Evolutionary conservation across 2,888 invertebrate genomes (phyloP).

Genomic region (Sarcophaga caerulescens): DNA sequence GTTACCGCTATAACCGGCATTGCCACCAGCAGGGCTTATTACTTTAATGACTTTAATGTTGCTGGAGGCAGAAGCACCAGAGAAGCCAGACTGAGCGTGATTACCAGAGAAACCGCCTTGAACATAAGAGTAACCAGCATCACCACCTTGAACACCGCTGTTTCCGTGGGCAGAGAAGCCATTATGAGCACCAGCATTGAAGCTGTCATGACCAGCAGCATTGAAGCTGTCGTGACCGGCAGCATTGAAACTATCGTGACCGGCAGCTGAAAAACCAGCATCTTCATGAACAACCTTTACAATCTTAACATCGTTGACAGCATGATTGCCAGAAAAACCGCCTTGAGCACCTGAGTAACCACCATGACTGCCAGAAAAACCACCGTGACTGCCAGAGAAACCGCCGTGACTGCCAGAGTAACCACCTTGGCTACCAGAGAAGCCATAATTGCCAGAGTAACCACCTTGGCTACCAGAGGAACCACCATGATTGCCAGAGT

Average conservation of each 20-base stretch:
- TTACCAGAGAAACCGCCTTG: not conserved
- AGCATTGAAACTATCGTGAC: constrained; percentile 33
- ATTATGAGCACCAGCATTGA: constrained; percentile 12
- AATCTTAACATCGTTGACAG: constrained; percentile 66
- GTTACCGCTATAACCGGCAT: not conserved
- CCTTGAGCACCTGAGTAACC: not conserved
- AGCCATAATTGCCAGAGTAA: not conserved
- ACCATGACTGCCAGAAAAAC: not conserved
- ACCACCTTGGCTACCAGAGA: not conserved
- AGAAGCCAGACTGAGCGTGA: not conserved
- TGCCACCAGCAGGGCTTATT: not conserved
- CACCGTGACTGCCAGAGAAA: not conserved
- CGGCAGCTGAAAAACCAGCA: constrained; percentile 33
- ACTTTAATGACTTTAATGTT: not conserved
- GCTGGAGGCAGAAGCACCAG: not conserved
- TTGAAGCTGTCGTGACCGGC: constrained; percentile 37
- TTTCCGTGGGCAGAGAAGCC: not conserved
- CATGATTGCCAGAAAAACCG: constrained; percentile 46
- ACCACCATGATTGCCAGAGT: too few species aligned
- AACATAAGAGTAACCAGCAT: not conserved
- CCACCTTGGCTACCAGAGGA: too few species aligned
- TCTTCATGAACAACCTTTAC: constrained; percentile 70
- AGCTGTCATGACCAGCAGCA: constrained; percentile 8
- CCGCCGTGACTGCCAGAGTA: not conserved
- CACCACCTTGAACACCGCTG: not conserved